phyloP scores from a whole-genome alignment of 2,113 vertebrate genomes.

The Anolis sagrei region DNA sequence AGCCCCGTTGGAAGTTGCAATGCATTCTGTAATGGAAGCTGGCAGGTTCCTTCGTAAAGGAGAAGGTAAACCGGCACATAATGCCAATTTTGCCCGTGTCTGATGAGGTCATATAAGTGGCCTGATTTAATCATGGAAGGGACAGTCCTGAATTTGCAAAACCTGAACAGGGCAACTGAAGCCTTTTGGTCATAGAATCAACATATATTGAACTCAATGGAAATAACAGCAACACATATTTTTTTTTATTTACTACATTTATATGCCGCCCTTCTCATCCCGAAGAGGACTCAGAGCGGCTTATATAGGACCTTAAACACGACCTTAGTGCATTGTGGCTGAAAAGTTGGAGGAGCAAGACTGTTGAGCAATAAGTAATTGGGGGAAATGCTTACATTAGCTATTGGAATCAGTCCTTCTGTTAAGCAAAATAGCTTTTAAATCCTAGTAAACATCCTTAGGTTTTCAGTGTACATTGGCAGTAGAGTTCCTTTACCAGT shows the following conservation, averaged over 20 bases:
- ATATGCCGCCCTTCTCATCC: too few relatives aligned
- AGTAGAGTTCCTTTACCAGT: neutral
- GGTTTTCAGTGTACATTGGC: neutral
- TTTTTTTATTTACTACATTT: too few relatives aligned
- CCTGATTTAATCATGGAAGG: neutral
- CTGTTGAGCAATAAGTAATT: neutral
- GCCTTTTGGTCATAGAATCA: neutral
- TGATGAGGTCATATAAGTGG: too few relatives aligned
- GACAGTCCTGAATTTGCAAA: neutral
- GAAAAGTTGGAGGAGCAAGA: neutral
- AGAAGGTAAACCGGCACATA: too few relatives aligned
- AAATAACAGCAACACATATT: too few relatives aligned
- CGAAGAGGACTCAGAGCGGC: too few relatives aligned
- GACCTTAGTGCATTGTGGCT: too few relatives aligned
- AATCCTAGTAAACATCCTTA: neutral
- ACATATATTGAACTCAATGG: neutral
- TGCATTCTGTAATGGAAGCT: too few relatives aligned
- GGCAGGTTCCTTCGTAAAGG: too few relatives aligned
- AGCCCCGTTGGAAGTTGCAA: too few relatives aligned
- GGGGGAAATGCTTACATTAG: neutral
- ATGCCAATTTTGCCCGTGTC: too few relatives aligned
- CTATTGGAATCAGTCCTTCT: neutral
- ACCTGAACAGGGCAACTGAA: neutral
- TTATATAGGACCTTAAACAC: too few relatives aligned
- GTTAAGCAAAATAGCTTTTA: neutral